Base-by-base conservation (phyloP, 2,113 vertebrate species). In the Bubo blakistoni region DNA sequence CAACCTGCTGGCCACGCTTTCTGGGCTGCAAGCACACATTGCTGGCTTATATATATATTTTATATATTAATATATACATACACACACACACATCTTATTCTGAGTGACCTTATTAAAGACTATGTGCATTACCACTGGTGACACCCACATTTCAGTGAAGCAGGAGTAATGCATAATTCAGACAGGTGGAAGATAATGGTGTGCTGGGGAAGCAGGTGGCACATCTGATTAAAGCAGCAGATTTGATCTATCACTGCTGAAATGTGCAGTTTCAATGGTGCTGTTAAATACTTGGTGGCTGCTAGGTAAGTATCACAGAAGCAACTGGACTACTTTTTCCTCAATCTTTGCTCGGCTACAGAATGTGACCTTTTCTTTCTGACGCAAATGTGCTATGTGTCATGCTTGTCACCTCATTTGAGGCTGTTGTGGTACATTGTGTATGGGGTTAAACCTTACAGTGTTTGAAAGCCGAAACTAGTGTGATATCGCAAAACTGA, bases 361-460 rank as follows among this genome's bases (percentile, higher is more conserved):
- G 59, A 67, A 84, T 38, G 80, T 92, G 90, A 95, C 92, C 88
- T 94, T 93, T 94, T 81, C 88, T 67, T 86, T 91, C 72, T 92
- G 95, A 95, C 8, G 10, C 80, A 92, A 79, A 27, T 29, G 27
- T 63, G 7, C 73, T n/a, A 4, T 62, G 77, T 0, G 2, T 81
- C 57, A 19, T 6, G 70, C 52, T 26, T 9, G 11, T 69, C 24
- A 40, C 61, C 91, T 90, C 63, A n/a, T 0, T 58, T 42, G 91
- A 85, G 65, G 81, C 40, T 79, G 13, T 44, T 47, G 71, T 69
- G 72, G 85, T 79, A 61, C 91, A 34, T 65, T 61, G 73, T 94
- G 80, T 77, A 30, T 79, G 69, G 65, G 61, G 36, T 81, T 96
- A 85, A 96, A 38, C 79, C 54, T 88, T 29, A 54, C 24, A 34